Conservation (phyloP, 1,140 invertebrate species). For the Lasaia peninsularis region DNA sequence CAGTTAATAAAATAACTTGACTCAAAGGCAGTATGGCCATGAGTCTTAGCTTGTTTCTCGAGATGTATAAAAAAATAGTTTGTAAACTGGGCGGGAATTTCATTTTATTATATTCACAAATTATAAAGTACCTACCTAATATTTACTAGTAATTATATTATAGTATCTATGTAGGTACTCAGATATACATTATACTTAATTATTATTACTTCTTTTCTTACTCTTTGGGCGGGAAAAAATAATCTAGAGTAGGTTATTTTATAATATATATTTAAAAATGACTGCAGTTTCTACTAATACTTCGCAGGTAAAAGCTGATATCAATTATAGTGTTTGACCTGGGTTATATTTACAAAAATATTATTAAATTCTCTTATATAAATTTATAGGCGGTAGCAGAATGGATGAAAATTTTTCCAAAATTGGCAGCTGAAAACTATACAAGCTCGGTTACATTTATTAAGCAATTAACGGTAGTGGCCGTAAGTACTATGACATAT, state of each 20-base stretch:
- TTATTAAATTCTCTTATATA: slow-evolving; percentile 30
- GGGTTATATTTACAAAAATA: slow-evolving; percentile 15
- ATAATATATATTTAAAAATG: not conserved
- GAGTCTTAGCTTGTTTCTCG: too few relatives aligned
- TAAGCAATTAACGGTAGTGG: slow-evolving; percentile 57
- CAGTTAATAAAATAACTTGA: too few relatives aligned
- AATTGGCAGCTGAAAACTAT: slow-evolving; percentile 45
- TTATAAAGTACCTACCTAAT: too few relatives aligned
- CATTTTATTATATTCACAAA: too few relatives aligned
- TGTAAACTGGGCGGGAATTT: too few relatives aligned
- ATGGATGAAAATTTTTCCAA: slow-evolving; percentile 53
- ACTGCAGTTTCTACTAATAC: not conserved
- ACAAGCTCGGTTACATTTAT: slow-evolving; percentile 60
- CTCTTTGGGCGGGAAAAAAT: not conserved
- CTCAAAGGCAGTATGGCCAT: too few relatives aligned
- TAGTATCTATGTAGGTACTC: too few relatives aligned
- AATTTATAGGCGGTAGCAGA: slow-evolving; percentile 45
- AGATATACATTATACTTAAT: too few relatives aligned
- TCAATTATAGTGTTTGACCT: not conserved
- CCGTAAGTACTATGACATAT: slow-evolving; percentile 54
- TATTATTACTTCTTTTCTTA: not conserved
- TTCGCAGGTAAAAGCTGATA: not conserved
- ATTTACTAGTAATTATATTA: too few relatives aligned
- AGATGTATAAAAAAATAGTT: too few relatives aligned
- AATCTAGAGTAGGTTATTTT: not conserved